Percentiles rank a stretch among this genome's conserved stretches.
These are phyloP conservation scores for Magallana nippona DNA, from an alignment of 2,888 invertebrate species.

Conservation along the genomic window DNA sequence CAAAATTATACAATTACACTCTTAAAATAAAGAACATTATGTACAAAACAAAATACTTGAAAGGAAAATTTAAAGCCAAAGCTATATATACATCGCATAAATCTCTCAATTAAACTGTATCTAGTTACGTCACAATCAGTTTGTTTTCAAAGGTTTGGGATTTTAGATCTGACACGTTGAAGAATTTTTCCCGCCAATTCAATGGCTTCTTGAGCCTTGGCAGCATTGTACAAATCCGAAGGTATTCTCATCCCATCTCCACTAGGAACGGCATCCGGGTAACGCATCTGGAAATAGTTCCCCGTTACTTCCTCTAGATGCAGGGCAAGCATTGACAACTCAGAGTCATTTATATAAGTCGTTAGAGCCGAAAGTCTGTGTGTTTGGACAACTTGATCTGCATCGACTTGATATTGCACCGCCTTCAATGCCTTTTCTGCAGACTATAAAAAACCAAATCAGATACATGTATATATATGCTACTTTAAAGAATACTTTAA, in stretches of 20 bases:
- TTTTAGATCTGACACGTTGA: background rate
- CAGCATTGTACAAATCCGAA: conserved; percentile 2
- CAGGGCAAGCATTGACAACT: background rate
- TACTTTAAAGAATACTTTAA: no score
- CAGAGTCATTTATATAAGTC: background rate
- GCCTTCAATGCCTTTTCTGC: conserved; percentile 17
- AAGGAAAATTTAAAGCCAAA: no score
- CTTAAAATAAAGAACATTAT: no score
- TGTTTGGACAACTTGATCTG: background rate
- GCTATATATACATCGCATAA: no score
- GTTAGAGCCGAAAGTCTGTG: background rate
- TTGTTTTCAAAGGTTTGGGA: background rate
- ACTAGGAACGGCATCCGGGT: conserved; percentile 14
- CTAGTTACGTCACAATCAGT: no score
- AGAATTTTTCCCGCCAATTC: background rate
- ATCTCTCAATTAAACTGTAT: no score
- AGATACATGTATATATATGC: accelerated
- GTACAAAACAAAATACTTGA: no score
- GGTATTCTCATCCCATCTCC: background rate
- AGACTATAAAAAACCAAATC: background rate
- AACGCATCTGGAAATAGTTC: conserved; percentile 18
- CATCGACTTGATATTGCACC: background rate
- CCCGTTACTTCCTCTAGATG: background rate
- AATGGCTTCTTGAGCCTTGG: conserved; percentile 12
- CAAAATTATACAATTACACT: no score